Percentiles rank a stretch among this genome's conserved stretches.
Conservation (phyloP, 35 echinoderm and acorn worm genomes). For the Amphiura filiformis region DNA sequence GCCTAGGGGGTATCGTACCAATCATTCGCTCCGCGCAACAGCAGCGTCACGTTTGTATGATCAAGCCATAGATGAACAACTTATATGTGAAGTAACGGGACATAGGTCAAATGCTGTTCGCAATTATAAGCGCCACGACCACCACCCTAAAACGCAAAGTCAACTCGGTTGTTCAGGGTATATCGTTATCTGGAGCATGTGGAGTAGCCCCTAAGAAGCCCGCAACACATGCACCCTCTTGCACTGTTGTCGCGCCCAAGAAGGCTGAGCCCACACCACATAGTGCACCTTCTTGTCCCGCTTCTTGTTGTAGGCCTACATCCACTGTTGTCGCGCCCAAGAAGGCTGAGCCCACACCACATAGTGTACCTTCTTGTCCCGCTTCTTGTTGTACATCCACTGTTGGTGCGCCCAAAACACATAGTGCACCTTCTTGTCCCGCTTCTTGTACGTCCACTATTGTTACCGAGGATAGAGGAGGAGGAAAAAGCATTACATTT, state of each 20-base stretch:
- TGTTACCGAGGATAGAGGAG: no score
- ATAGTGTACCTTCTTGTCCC: background rate
- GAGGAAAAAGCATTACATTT: no score
- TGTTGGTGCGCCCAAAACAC: background rate
- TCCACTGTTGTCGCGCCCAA: no score
- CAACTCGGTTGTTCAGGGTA: background rate
- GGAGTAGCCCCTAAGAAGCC: no score
- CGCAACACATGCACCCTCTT: no score
- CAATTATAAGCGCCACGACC: constrained; percentile 22
- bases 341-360: no score
- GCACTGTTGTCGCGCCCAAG: no score
- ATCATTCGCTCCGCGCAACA: background rate
- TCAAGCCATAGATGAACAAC: constrained; percentile 11
- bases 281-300: background rate
- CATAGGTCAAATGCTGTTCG: constrained; percentile 3
- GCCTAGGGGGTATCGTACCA: background rate
- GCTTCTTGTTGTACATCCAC: background rate
- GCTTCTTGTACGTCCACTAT: no score
- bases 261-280: no score
- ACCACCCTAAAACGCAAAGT: constrained; percentile 7
- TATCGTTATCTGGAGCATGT: background rate
- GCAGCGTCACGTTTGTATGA: constrained; percentile 23
- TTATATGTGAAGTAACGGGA: constrained; percentile 24
- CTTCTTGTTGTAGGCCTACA: background rate
- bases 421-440: background rate